A percentile compares a stretch with the other conserved stretches of the same genome.
Evolutionary conservation across 2,888 invertebrate species (phyloP).

Genomic region (Ramazzottius varieornatus): DNA sequence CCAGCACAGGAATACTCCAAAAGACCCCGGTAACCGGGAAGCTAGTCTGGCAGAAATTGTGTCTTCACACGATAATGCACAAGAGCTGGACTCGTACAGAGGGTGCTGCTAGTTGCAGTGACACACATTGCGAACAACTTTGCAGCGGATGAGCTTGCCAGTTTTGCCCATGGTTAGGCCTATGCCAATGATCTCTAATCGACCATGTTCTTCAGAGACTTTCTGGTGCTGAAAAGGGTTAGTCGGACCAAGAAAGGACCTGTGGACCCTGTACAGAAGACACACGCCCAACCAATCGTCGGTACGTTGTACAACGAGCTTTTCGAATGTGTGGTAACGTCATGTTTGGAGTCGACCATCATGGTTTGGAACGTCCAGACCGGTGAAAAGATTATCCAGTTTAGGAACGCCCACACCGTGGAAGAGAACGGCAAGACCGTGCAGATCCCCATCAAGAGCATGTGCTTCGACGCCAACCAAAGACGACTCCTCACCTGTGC

Average conservation of each 20-base stretch:
- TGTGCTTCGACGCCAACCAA: conserved; percentile 43
- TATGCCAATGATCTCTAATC: too few relatives aligned
- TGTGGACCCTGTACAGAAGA: conserved; percentile 17
- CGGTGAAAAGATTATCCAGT: conserved; percentile 36
- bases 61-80: too few relatives aligned
- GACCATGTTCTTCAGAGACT: too few relatives aligned
- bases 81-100: too few relatives aligned
- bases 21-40: too few relatives aligned
- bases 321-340: conserved; percentile 42
- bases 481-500: conserved; percentile 38
- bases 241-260: background rate
- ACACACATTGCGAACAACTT: too few relatives aligned
- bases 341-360: conserved; percentile 49
- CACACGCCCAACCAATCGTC: conserved; percentile 40
- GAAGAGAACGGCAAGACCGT: conserved; percentile 36
- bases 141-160: too few relatives aligned
- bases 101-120: too few relatives aligned
- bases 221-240: background rate
- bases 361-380: conserved; percentile 52
- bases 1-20: too few relatives aligned
- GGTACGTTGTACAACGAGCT: conserved; percentile 45
- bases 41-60: too few relatives aligned
- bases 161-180: too few relatives aligned
- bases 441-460: conserved; percentile 45
- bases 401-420: conserved; percentile 41